These are phyloP conservation scores for Epinephelus awoara DNA, from an alignment of 2,797 vertebrate species.

Conservation along the genomic window DNA sequence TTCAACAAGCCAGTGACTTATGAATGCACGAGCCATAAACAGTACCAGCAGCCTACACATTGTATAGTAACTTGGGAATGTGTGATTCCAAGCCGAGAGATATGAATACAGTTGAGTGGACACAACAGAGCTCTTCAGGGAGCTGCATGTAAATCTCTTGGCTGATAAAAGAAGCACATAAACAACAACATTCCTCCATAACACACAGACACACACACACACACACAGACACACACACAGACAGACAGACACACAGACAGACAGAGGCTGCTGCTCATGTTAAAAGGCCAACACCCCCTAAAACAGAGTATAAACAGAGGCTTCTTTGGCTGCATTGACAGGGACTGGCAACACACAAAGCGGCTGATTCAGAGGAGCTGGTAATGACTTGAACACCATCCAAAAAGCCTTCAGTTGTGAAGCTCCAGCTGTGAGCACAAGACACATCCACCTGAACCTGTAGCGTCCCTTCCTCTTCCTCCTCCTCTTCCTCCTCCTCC, in stretches of 20 bases:
- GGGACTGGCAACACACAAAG: conserved; percentile 54
- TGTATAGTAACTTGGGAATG: neutral
- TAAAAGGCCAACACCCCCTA: conserved; percentile 28
- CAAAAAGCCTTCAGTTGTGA: neutral
- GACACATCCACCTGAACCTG: conserved; percentile 21
- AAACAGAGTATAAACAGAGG: conserved; percentile 30
- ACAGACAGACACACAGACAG: neutral
- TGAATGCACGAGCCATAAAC: neutral
- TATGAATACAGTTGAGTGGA: neutral
- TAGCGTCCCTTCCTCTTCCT: neutral
- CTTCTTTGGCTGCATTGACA: conserved; percentile 28
- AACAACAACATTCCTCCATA: conserved; percentile 50
- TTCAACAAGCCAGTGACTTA: neutral
- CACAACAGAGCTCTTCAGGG: conserved; percentile 23
- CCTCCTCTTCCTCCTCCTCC: neutral
- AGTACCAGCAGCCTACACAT: conserved; percentile 4
- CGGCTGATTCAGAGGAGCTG: conserved; percentile 48
- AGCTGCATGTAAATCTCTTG: conserved; percentile 20
- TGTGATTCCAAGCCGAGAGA: neutral
- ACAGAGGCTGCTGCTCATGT: neutral
- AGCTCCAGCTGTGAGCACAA: neutral
- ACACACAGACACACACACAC: conserved; percentile 18
- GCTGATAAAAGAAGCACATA: conserved; percentile 31
- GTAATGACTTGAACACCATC: conserved; percentile 25
- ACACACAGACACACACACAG: conserved; percentile 2